phyloP scores from a whole-genome alignment of 2,888 invertebrate species.

The Drosophila stalkeri region DNA sequence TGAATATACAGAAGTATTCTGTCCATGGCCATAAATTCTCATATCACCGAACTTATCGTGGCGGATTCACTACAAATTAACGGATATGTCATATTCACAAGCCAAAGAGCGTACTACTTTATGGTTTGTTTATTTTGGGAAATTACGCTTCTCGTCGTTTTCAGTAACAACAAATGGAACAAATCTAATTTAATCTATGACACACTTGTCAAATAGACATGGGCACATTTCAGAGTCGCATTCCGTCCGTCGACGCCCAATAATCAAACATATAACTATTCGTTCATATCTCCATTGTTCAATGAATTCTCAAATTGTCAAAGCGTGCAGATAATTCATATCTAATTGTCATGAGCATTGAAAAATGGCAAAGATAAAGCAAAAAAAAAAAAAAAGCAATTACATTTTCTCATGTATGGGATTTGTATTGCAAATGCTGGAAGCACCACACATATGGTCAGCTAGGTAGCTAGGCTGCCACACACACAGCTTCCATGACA shows the following conservation, averaged over 20 bases:
- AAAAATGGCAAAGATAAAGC: slow-evolving; percentile 20
- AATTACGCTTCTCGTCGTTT: slow-evolving; percentile 15
- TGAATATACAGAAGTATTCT: not conserved
- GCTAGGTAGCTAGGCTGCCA: slow-evolving; percentile 15
- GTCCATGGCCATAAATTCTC: not conserved
- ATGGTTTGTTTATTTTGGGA: slow-evolving; percentile 33
- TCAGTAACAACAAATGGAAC: slow-evolving; percentile 14
- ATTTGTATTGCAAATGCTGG: slow-evolving; percentile 69
- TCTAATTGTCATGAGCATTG: slow-evolving; percentile 65
- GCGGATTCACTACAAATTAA: not conserved
- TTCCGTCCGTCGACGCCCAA: slow-evolving; percentile 22
- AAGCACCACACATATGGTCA: slow-evolving; percentile 41
- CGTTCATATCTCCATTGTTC: slow-evolving; percentile 64
- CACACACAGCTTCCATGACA: slow-evolving; percentile 50
- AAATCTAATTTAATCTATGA: slow-evolving; percentile 60
- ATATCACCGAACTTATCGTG: slow-evolving; percentile 6
- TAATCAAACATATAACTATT: slow-evolving; percentile 37
- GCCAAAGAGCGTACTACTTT: not conserved
- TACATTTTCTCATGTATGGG: slow-evolving; percentile 47
- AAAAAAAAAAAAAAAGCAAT: slow-evolving; percentile 18
- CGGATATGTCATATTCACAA: slow-evolving; percentile 2
- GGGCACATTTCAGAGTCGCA: slow-evolving; percentile 23
- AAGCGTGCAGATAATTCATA: slow-evolving; percentile 78
- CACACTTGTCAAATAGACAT: slow-evolving; percentile 37
- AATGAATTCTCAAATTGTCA: slow-evolving; percentile 74